Evolutionary conservation across 1,140 invertebrate genomes (phyloP), one percentile per base, ranked within the genome.

Genomic region (Panonychus citri): DNA sequence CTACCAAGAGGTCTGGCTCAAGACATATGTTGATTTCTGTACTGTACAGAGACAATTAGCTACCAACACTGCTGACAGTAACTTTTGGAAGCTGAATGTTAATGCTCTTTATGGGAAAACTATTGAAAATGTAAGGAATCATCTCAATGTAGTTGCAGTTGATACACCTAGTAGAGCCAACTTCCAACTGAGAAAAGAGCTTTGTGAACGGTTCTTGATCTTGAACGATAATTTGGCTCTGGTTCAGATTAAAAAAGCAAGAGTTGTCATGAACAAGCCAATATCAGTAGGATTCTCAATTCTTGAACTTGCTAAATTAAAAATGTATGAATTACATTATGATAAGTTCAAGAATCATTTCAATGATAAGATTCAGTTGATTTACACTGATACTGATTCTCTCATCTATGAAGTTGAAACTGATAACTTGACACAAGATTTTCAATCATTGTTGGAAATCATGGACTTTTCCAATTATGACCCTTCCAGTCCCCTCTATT

Each of bases 41-140:
- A 74, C 68, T 28, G 55, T 62, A 53, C 54, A 58, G 25, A 55
- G 61, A 55, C 57, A 53, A 59, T 40, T 61, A 59, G 61, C 62
- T 46, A 62, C 53, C 12, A 64, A 61, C 58, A 57, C 62, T 54
- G 66, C 64, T 60, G 60, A 66, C 53, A 63, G 62, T 61, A 56
- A 65, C 57, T 65, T 67, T 19, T 65, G 58, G 48, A 67, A 67
- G 55, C 57, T 74, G 54, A 66, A 73, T 59, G 71, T 71, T 60
- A 74, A 74, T 63, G 61, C 66, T 4, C 62, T 71, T 13, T 74
- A 69, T 63, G 72, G 70, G 1, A 73, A 72, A 66, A 69, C 67
- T 1, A 72, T 72, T 64, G 71, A 74, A 55, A 30, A 48, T 50
- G 53, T 53, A 53, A 57, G 37, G 30, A 64, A 40, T 5, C 42